Evolutionary conservation across 2,797 vertebrate species (phyloP).

Genomic region (Neosilurus hyrtlii): DNA sequence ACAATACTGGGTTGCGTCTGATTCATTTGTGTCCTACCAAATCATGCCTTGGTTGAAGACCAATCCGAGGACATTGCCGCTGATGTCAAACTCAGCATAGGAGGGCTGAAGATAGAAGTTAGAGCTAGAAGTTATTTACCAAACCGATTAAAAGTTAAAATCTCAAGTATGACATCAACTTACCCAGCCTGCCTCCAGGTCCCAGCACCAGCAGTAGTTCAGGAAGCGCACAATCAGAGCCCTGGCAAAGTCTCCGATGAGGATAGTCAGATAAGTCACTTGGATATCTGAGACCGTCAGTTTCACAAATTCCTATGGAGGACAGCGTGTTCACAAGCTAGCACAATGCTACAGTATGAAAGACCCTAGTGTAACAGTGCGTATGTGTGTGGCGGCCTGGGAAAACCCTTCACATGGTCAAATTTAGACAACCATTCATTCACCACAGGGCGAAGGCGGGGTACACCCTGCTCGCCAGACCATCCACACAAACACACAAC

Average conservation of each 20-base stretch:
- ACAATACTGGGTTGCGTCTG: not conserved
- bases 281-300: slow-evolving; percentile 95
- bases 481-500: too few species aligned
- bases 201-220: slow-evolving; percentile 99
- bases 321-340: not conserved
- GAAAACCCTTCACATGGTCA: slow-evolving; percentile 1
- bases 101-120: slow-evolving; percentile 78
- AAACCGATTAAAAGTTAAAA: not conserved
- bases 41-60: slow-evolving; percentile 99
- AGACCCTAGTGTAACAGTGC: not conserved
- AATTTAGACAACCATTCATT: too few species aligned
- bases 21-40: slow-evolving; percentile 75
- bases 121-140: slow-evolving; percentile 7
- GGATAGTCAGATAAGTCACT: slow-evolving; percentile 92
- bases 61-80: slow-evolving; percentile 92
- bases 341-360: not conserved
- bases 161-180: slow-evolving; percentile 55
- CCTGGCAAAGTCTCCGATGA: slow-evolving; percentile 93
- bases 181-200: slow-evolving; percentile 96
- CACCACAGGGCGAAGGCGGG: too few species aligned
- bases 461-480: too few species aligned
- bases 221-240: slow-evolving; percentile 95
- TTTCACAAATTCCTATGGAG: slow-evolving; percentile 88
- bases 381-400: not conserved
- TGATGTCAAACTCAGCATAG: slow-evolving; percentile 97